phyloP scores from a whole-genome alignment of 2,888 invertebrate genomes.

The Lepetodrilus schrolli region DNA sequence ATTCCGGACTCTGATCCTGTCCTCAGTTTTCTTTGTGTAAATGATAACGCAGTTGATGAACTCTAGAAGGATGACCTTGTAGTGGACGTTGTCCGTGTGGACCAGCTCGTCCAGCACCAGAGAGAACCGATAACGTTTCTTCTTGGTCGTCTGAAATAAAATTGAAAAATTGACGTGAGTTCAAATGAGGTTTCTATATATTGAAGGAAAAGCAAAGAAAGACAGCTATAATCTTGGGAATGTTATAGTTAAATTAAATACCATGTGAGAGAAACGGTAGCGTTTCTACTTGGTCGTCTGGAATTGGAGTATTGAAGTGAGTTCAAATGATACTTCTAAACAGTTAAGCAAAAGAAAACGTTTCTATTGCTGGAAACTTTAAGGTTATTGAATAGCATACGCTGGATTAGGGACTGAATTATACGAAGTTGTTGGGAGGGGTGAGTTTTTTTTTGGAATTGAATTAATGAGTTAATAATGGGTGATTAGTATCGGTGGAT shows the following conservation, averaged over 20 bases:
- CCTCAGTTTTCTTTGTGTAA: constrained; percentile 89
- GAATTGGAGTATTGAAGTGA: constrained; percentile 29
- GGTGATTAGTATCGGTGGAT: too few relatives aligned
- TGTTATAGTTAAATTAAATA: too few relatives aligned
- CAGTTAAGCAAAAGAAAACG: too few relatives aligned
- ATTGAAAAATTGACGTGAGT: not conserved
- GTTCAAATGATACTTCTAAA: not conserved
- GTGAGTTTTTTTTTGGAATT: too few relatives aligned
- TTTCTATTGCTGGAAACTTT: too few relatives aligned
- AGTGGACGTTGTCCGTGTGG: constrained; percentile 85
- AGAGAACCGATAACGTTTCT: constrained; percentile 90
- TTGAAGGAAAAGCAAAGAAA: too few relatives aligned
- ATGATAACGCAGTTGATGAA: constrained; percentile 97
- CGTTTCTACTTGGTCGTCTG: constrained; percentile 89
- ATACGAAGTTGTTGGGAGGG: too few relatives aligned
- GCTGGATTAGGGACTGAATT: too few relatives aligned
- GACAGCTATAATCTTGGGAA: too few relatives aligned
- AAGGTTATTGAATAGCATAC: too few relatives aligned
- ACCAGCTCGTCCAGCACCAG: constrained; percentile 89
- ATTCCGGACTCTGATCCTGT: constrained; percentile 90
- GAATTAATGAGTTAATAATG: too few relatives aligned
- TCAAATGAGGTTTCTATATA: too few relatives aligned
- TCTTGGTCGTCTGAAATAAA: constrained; percentile 83
- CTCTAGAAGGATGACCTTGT: constrained; percentile 92
- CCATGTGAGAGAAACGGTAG: constrained; percentile 90